These are phyloP conservation scores for Daboia siamensis DNA, from an alignment of 2,113 vertebrate species.

Conservation along the genomic window DNA sequence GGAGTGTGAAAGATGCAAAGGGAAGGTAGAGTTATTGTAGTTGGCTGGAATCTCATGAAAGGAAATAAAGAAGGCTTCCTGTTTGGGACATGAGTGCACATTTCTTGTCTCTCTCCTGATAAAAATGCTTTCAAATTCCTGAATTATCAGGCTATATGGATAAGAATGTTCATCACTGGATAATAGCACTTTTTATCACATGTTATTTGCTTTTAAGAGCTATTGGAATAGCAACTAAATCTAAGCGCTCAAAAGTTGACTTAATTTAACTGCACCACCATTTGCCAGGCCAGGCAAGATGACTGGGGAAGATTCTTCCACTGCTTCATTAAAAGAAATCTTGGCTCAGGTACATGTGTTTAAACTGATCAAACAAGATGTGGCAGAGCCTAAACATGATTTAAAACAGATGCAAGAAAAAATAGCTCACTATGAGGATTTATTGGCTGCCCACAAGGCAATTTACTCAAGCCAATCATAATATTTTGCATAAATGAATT, in stretches of 20 bases:
- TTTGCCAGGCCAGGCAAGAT: neutral
- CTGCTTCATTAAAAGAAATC: neutral
- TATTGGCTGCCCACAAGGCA: neutral
- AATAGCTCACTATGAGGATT: neutral
- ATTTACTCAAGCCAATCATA: neutral
- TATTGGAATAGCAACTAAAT: neutral
- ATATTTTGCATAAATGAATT: neutral
- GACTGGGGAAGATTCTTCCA: neutral
- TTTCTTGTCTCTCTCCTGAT: neutral
- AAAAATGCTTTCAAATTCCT: neutral
- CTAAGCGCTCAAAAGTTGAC: neutral
- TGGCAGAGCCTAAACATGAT: neutral
- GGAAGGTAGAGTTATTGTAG: neutral
- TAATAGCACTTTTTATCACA: neutral
- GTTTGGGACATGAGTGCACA: neutral
- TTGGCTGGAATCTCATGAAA: neutral
- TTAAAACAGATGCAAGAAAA: neutral
- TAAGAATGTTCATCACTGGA: neutral
- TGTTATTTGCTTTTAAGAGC: neutral
- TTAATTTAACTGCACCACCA: neutral
- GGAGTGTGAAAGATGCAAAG: neutral
- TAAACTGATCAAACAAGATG: neutral
- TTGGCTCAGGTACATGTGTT: neutral
- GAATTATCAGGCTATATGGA: neutral
- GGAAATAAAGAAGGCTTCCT: neutral